A percentile compares a stretch with the other conserved stretches of the same genome.
Evolutionary conservation across 2,113 vertebrate genomes (phyloP).

Genomic region (Chitala chitala): DNA sequence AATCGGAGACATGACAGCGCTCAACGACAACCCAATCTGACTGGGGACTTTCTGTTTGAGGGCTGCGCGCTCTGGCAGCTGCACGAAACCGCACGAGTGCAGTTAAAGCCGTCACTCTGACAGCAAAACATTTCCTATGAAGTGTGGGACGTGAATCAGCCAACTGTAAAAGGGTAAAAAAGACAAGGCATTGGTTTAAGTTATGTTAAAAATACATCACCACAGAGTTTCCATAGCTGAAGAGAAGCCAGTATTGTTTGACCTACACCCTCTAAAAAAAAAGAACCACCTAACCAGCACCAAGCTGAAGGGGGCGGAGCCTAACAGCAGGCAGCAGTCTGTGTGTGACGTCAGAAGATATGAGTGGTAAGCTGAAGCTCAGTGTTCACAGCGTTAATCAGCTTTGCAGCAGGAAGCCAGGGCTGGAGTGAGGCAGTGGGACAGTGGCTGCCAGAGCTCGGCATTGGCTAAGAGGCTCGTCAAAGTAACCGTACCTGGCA

Average conservation of each 20-base stretch:
- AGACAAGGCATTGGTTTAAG: too few species aligned
- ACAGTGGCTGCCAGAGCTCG: neutral
- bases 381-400: neutral
- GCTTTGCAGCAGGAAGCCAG: neutral
- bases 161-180: neutral
- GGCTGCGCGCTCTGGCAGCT: neutral
- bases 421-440: neutral
- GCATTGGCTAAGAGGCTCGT: neutral
- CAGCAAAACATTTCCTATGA: too few species aligned
- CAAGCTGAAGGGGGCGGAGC: neutral
- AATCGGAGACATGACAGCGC: neutral
- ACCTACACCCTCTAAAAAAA: neutral
- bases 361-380: neutral
- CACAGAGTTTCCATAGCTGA: neutral
- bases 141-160: neutral
- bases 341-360: neutral
- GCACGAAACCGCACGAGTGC: neutral
- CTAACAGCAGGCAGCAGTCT: neutral
- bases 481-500: constrained; percentile 64
- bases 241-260: neutral
- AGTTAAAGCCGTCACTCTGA: too few species aligned
- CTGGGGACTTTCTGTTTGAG: neutral
- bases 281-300: neutral
- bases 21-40: neutral
- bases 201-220: too few species aligned